Base-by-base conservation (phyloP, 2,888 invertebrate genomes). In the Dioctria linearis region DNA sequence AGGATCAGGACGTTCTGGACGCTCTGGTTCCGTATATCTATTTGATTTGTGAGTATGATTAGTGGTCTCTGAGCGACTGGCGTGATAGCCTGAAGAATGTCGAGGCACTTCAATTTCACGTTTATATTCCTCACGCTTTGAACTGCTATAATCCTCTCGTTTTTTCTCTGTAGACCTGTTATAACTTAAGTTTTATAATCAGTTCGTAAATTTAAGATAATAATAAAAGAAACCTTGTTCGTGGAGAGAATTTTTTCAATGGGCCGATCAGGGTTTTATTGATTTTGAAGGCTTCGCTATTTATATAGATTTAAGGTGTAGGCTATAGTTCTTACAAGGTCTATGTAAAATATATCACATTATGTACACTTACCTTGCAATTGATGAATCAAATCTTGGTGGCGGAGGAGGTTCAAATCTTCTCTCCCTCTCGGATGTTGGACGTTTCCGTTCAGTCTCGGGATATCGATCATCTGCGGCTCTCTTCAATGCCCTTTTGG, bases 341-440 rank as follows among this genome's bases (percentile, higher is more conserved):
- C 25, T 25, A 25, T 25, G 25, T 25, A 25, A 25, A 25, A 25
- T 25, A 25, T 25, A 25, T 25, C 25, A 25, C 25, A 25, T 25
- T 25, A 25, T 25, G 25, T 25, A 25, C 25, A 78, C 43, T 80
- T 85, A 88, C 86, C 88, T 87, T n/a, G 88, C 86, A 82, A 89
- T 84, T 39, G 86, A 85, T 3, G 88, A 84, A 84, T 89, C 89
- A 83, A 89, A 89, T 80, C 89, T 85, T 5, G 89, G 89, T 25
- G 89, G 89, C 25, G 89, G 89, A 57, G 89, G 89, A n/a, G 89
- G 88, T 81, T 89, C 89, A 82, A 88, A 88, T 6, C 86, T 85
- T 57, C 84, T 83, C 9, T 85, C 85, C 54, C 84, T 83, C 8
- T 85, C 85, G 49, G 82, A 79, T 3, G 87, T 76, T n/a, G 87